Evolutionary conservation across 2,113 vertebrate species (phyloP), one percentile per base, ranked within the genome.

Genomic region (Nanorana parkeri): DNA sequence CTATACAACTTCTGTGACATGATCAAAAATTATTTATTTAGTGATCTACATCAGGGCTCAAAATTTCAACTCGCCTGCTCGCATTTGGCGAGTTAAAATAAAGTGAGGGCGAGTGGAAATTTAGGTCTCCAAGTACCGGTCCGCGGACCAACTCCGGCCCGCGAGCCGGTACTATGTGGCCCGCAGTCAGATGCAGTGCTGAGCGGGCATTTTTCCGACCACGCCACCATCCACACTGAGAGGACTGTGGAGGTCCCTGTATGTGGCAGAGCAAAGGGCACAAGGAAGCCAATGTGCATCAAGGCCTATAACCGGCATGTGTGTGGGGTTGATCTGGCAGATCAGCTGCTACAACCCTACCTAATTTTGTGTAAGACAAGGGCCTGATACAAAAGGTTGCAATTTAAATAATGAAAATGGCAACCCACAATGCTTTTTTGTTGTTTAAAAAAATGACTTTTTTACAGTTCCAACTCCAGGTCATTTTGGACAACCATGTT

Each of bases 331-430:
- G 61, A 64, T 24, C 61, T 64, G 61, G n/a, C 61, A 64, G 61
- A 64, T 24, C 61, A 64, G 61, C 61, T 64, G 61, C 61, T 64
- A 24, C 61, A 64, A 24, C n/a, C 21, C n/a, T 24, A 64, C 61
- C 61, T 24, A 24, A 64, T 64, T 24, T 24, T 64, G 21, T 13
- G 21, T n/a, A 64, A 64, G 61, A 24, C n/a, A 24, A 64, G 61
- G 61, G 61, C 5, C n/a, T 64, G 61, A 24, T 64, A 64, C 61
- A 64, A 64, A 64, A 64, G 61, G 23, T 64, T 21, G 61, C 61
- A 15, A 55, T 19, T n/a, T n/a, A n/a, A n/a, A n/a, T n/a, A n/a
- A 55, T 55, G 54, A 55, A 15, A 24, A 64, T 64, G 23, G 15
- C 15, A n/a, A 6, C 7, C 21, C 61, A 64, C n/a, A 1, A 24